phyloP scores from a whole-genome alignment of 2,888 invertebrate species.

The Andrena haemorrhoa region DNA sequence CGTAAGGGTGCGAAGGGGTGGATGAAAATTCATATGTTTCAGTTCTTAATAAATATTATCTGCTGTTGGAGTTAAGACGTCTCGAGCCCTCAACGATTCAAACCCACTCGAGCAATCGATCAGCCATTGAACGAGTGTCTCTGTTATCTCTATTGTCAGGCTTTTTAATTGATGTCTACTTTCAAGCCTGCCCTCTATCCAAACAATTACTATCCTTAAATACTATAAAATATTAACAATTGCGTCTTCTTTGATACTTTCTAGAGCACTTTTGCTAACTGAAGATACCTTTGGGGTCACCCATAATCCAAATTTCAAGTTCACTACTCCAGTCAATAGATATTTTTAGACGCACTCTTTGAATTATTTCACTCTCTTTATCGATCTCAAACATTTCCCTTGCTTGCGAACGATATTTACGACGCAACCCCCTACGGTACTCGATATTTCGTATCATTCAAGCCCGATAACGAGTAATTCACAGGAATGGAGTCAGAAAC shows the following conservation, averaged over 20 bases:
- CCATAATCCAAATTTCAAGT: too few relatives aligned
- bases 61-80: not conserved
- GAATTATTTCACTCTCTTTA: too few relatives aligned
- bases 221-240: too few relatives aligned
- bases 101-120: slow-evolving; percentile 40
- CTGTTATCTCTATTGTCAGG: slow-evolving; percentile 13
- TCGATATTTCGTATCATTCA: not conserved
- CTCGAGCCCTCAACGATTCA: slow-evolving; percentile 13
- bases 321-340: too few relatives aligned
- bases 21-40: not conserved
- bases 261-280: too few relatives aligned
- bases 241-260: too few relatives aligned
- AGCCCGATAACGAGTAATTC: slow-evolving; percentile 1
- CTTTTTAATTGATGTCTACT: slow-evolving; percentile 9
- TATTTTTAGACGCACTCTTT: too few relatives aligned
- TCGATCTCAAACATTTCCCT: too few relatives aligned
- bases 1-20: too few relatives aligned
- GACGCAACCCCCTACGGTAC: not conserved
- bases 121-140: slow-evolving; percentile 13
- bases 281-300: too few relatives aligned
- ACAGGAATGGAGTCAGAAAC: not conserved
- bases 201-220: too few relatives aligned
- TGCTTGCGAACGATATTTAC: not conserved
- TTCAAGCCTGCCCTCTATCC: too few relatives aligned
- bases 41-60: not conserved